These are phyloP conservation scores for Strigamia transsilvanica DNA, from an alignment of 2,888 invertebrate genomes.

Conservation along the genomic window DNA sequence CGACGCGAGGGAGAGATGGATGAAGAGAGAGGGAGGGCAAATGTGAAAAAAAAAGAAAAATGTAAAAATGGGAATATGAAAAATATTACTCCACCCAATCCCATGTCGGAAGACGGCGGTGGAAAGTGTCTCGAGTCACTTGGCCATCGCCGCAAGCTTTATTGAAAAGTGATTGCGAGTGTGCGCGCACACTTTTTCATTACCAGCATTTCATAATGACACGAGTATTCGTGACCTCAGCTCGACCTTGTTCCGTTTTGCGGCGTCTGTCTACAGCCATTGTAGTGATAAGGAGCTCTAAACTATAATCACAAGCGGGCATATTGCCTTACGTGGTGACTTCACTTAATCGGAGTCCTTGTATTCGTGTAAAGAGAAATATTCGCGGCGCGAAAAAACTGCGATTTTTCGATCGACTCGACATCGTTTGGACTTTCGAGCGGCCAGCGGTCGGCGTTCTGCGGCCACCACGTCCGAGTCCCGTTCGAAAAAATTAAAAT, in stretches of 20 bases:
- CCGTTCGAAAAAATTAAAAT: too few species aligned
- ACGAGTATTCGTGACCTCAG: slow-evolving; percentile 2
- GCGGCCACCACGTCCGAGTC: too few species aligned
- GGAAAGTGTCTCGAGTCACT: not conserved
- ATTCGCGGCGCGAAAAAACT: not conserved
- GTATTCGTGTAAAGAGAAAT: not conserved
- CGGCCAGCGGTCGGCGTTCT: too few species aligned
- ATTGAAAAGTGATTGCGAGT: not conserved
- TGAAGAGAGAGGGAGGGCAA: not conserved
- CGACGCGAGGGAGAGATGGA: slow-evolving; percentile 22
- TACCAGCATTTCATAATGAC: slow-evolving; percentile 8
- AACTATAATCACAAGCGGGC: slow-evolving; percentile 2
- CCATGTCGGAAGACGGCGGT: not conserved
- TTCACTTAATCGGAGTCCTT: not conserved
- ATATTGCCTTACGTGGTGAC: slow-evolving; percentile 8
- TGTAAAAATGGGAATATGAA: not conserved
- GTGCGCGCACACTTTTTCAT: not conserved
- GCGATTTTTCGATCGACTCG: too few species aligned
- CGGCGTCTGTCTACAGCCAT: not conserved
- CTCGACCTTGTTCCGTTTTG: not conserved
- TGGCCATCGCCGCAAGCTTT: not conserved
- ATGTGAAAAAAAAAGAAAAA: slow-evolving; percentile 2
- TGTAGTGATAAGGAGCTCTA: not conserved
- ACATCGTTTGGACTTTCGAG: too few species aligned
- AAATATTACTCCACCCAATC: slow-evolving; percentile 8